Evolutionary conservation across 2,888 invertebrate genomes (phyloP), one percentile per base, ranked within the genome.

Genomic region (Oasisia sp.): DNA sequence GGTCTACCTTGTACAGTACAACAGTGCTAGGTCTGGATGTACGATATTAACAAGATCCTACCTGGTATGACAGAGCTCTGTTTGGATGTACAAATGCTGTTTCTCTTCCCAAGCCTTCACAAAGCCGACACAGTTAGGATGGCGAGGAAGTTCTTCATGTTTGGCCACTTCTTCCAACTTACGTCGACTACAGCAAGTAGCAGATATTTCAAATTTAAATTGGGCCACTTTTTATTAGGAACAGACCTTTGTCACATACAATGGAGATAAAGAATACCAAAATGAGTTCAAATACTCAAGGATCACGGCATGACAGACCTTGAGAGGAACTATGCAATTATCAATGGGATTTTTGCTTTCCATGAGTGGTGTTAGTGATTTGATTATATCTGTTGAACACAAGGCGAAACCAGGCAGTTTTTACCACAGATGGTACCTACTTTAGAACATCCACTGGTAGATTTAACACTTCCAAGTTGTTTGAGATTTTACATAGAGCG

Each of bases 51-150:
- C 14, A 58, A 58, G 58, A 19, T 27, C 90, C 11, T 32, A 94
- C 96, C 96, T 97, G 92, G 97, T 97, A 93, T 97, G 96, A 94
- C 98, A 98, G 45, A 98, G 96, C 95, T 98, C 98, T 95, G 98
- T 97, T 95, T 98, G 97, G 95, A 98, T 97, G 95, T 97, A 98
- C 5, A 98, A 96, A 56, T 97, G 97, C 94, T 97, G 97, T 58
- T 97, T 97, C 95, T 98, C 98, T 95, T 98, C 98, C 98, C 98
- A 98, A 0, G 98, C 98, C 92, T 97, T 97, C 94, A 97, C 97
- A 94, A 98, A 97, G 91, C 97, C 96, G 1, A 98, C 97, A 95
- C 97, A 97, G 96, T 98, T 97, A 8, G 97, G 97, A 95, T 98
- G 97, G 0, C 97, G 96, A 0, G 97, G 97, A 93, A 98, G 97